Evolutionary conservation across 2,113 vertebrate genomes (phyloP).

Genomic region (Maylandia zebra): DNA sequence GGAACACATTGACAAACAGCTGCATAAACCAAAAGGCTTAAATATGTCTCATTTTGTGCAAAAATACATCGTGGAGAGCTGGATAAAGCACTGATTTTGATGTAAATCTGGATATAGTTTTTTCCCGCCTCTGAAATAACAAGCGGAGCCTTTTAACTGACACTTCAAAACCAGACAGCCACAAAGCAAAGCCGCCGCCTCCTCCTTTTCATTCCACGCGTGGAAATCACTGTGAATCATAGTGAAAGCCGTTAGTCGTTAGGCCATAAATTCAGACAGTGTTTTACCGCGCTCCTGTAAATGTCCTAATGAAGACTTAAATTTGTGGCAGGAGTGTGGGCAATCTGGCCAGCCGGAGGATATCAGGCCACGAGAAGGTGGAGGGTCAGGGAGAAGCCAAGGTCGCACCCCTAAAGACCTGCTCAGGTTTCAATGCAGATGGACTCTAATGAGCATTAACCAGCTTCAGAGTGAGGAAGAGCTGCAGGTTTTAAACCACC

Average conservation of each 20-base stretch:
- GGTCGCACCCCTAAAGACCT: not conserved
- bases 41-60: not conserved
- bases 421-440: constrained; percentile 50
- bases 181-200: not conserved
- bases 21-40: not conserved
- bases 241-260: not conserved
- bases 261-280: not conserved
- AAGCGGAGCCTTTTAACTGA: not conserved
- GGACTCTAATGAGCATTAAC: constrained; percentile 27
- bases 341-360: constrained; percentile 19
- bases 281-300: not conserved
- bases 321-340: not conserved
- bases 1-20: not conserved
- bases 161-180: not conserved
- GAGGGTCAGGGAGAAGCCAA: constrained; percentile 15
- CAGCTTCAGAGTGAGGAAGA: not conserved
- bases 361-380: not conserved
- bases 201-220: not conserved
- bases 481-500: not conserved
- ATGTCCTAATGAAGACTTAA: not conserved
- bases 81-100: not conserved
- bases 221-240: not conserved
- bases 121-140: not conserved
- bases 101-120: not conserved
- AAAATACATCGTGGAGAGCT: not conserved